Conservation (phyloP, 2,888 invertebrate genomes). For the Papilio protenor region DNA sequence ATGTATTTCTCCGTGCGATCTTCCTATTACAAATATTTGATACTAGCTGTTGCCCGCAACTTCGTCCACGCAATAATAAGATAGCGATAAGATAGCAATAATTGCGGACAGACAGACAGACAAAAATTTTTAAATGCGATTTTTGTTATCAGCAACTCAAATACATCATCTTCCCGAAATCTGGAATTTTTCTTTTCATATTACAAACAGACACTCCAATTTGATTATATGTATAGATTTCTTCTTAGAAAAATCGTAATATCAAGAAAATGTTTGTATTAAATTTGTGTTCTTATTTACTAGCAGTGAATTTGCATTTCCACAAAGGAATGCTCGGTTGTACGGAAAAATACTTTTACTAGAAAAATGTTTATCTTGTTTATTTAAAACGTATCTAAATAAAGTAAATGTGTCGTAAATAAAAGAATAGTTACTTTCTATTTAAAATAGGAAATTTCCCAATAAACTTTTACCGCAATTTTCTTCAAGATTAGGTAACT, state of each 20-base stretch:
- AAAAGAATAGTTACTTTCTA: neutral
- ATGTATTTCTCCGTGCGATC: neutral
- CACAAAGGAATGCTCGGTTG: neutral
- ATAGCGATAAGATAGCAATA: too few species aligned
- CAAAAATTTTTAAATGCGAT: too few species aligned
- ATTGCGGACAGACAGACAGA: too few species aligned
- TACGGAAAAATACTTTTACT: neutral
- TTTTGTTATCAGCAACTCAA: too few species aligned
- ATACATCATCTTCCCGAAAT: too few species aligned
- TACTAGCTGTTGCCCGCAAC: too few species aligned
- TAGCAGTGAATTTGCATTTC: neutral
- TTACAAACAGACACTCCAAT: too few species aligned
- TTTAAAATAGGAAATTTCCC: too few species aligned
- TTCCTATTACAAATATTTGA: neutral
- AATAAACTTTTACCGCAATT: neutral
- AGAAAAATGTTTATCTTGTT: neutral
- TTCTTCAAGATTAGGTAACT: slow-evolving; percentile 1
- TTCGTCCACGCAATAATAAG: too few species aligned
- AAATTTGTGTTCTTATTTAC: neutral
- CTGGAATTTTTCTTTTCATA: too few species aligned
- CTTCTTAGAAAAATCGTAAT: neutral
- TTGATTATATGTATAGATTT: too few species aligned
- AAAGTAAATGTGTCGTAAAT: neutral
- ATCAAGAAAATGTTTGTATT: neutral
- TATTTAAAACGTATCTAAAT: neutral